Evolutionary conservation across 2,888 invertebrate genomes (phyloP).

Genomic region (Lymantria monacha): DNA sequence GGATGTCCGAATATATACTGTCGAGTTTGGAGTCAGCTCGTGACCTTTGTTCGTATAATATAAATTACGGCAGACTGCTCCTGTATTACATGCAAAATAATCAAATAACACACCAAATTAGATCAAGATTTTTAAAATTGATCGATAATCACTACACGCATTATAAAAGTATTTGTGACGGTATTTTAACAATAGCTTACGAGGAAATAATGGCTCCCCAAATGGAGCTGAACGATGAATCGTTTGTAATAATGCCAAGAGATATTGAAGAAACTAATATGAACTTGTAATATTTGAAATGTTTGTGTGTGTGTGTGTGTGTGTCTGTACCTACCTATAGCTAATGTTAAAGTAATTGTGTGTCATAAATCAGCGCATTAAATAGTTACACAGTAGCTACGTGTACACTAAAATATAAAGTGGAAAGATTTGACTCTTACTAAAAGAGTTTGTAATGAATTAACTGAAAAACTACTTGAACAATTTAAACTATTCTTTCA

Average conservation of each 20-base stretch:
- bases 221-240: neutral
- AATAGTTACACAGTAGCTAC: too few relatives aligned
- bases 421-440: too few relatives aligned
- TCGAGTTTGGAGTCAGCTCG: conserved; percentile 3
- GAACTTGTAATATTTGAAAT: neutral
- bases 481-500: too few relatives aligned
- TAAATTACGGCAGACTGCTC: conserved; percentile 13
- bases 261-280: neutral
- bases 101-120: neutral
- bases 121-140: neutral
- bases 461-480: too few relatives aligned
- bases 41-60: conserved; percentile 7
- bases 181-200: neutral
- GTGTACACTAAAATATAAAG: too few relatives aligned
- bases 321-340: too few relatives aligned
- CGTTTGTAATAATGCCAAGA: neutral
- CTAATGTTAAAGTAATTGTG: too few relatives aligned
- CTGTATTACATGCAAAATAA: conserved; percentile 13
- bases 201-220: neutral
- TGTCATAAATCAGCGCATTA: too few relatives aligned
- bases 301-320: too few relatives aligned
- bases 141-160: neutral
- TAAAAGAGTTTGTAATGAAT: too few relatives aligned
- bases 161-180: neutral
- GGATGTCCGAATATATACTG: conserved; percentile 5